Conservation (phyloP, 1,140 invertebrate genomes). For the Leptinotarsa lineolata region DNA sequence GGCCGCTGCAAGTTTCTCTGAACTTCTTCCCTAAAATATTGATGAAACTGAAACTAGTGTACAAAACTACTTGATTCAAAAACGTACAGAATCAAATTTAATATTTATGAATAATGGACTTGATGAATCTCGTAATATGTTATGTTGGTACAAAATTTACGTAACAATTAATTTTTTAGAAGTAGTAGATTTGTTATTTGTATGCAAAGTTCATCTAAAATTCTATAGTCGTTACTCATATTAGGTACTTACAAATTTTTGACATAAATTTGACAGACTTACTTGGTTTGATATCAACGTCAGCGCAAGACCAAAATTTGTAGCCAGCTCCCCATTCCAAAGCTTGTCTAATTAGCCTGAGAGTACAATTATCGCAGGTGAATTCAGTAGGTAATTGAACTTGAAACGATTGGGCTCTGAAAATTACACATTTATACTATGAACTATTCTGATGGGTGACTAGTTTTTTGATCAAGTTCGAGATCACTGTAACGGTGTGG, state of each 20-base stretch:
- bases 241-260: neutral
- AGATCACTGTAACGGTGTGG: too few species aligned
- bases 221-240: too few species aligned
- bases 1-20: conserved; percentile 80
- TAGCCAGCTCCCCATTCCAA: conserved; percentile 85
- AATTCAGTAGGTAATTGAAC: conserved; percentile 81
- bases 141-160: too few species aligned
- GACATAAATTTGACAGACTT: conserved; percentile 37
- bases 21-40: conserved; percentile 66
- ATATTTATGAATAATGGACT: too few species aligned
- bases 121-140: too few species aligned
- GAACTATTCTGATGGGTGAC: neutral
- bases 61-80: too few species aligned
- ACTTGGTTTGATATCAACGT: conserved; percentile 81
- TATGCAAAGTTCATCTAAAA: too few species aligned
- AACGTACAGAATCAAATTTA: too few species aligned
- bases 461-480: too few species aligned
- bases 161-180: too few species aligned
- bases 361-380: conserved; percentile 86
- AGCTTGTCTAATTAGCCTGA: conserved; percentile 86
- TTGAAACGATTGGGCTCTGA: conserved; percentile 78
- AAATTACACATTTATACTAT: conserved; percentile 36
- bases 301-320: conserved; percentile 93
- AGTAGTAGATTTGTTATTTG: too few species aligned
- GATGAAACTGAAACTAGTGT: too few species aligned